These are phyloP conservation scores for Torymus texanus DNA, from an alignment of 2,888 invertebrate species.

Conservation along the genomic window DNA sequence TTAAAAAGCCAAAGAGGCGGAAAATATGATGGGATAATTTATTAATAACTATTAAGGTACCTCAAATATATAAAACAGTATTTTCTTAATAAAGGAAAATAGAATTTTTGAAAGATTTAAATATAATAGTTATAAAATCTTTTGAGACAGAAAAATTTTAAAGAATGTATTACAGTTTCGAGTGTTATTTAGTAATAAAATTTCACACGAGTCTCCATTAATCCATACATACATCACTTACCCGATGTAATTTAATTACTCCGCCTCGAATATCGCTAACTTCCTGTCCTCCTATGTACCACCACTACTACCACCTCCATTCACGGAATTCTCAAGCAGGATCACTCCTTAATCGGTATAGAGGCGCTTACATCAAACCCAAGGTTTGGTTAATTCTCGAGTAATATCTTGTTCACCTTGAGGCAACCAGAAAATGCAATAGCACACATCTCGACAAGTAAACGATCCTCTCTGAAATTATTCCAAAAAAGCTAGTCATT, in stretches of 20 bases:
- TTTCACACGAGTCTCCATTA: background rate
- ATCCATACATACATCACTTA: background rate
- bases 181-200: too few species aligned
- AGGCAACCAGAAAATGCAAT: slow-evolving; percentile 16
- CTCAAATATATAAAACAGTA: too few species aligned
- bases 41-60: too few species aligned
- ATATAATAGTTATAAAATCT: too few species aligned
- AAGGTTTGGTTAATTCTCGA: background rate
- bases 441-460: background rate
- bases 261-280: background rate
- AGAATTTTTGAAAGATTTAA: too few species aligned
- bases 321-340: slow-evolving; percentile 9
- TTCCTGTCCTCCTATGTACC: background rate
- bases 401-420: slow-evolving; percentile 25
- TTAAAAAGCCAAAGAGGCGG: too few species aligned
- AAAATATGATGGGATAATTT: too few species aligned
- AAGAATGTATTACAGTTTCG: too few species aligned
- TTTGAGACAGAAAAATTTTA: too few species aligned
- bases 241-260: slow-evolving; percentile 36
- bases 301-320: background rate
- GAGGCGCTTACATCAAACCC: background rate
- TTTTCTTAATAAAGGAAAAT: too few species aligned
- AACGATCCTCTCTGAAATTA: too few species aligned
- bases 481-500: too few species aligned
- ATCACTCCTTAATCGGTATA: background rate